Conservation (phyloP, 1,140 invertebrate species). For the Drosophila trapezifrons region DNA sequence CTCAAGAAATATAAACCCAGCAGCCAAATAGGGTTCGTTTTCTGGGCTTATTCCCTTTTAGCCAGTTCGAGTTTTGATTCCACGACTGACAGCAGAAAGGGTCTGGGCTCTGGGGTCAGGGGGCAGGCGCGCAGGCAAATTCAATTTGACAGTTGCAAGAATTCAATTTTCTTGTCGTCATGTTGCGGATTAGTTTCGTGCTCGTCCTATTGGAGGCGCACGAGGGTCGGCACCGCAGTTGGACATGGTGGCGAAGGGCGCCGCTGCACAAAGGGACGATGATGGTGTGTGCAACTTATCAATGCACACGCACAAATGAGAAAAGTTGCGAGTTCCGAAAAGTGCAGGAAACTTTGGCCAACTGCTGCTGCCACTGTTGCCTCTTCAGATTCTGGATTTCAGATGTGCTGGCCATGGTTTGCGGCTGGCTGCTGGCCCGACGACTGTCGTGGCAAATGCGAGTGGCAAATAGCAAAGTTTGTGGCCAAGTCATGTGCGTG, state of each 20-base stretch:
- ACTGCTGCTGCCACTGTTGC: constrained; percentile 27
- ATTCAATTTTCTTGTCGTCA: constrained; percentile 82
- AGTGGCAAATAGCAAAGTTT: constrained; percentile 70
- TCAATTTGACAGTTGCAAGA: constrained; percentile 82
- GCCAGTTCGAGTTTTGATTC: constrained; percentile 59
- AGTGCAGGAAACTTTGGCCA: constrained; percentile 64
- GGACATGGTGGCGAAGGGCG: constrained; percentile 48
- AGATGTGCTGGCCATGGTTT: constrained; percentile 17
- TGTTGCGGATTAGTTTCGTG: constrained; percentile 82
- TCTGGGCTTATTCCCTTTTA: constrained; percentile 6
- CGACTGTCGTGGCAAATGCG: constrained; percentile 28
- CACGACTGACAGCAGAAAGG: constrained; percentile 4
- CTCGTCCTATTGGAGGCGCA: constrained; percentile 35
- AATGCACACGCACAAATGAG: constrained; percentile 81
- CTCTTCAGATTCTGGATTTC: constrained; percentile 6
- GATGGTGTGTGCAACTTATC: constrained; percentile 47
- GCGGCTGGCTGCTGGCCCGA: constrained; percentile 13
- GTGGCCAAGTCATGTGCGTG: constrained; percentile 75
- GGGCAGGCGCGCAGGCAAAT: constrained; percentile 48
- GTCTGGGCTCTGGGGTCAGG: constrained; percentile 3
- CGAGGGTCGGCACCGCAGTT: constrained; percentile 33
- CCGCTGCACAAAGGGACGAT: constrained; percentile 14
- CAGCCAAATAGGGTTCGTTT: background rate
- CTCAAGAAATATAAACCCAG: constrained; percentile 10
- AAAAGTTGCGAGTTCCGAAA: constrained; percentile 72